phyloP scores from a whole-genome alignment of 2,888 invertebrate species.

The Drosophila subsilvestris region DNA sequence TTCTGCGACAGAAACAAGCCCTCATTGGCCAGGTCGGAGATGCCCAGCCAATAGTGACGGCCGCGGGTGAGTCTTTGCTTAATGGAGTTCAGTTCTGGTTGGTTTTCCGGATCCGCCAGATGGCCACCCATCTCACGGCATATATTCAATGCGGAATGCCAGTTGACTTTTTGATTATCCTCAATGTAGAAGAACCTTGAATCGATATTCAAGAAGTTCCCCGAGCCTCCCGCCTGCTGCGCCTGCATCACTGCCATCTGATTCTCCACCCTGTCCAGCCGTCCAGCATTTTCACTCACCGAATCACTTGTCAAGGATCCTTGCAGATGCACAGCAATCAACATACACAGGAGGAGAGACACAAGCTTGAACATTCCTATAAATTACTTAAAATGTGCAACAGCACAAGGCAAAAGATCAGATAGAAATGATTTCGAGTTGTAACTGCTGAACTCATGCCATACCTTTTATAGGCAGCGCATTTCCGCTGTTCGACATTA shows the following conservation, averaged over 20 bases:
- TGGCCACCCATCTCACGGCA: not conserved
- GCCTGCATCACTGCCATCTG: not conserved
- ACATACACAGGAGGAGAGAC: not conserved
- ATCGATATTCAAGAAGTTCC: not conserved
- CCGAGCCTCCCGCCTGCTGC: not conserved
- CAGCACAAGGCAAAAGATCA: not conserved
- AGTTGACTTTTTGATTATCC: not conserved
- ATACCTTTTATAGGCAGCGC: not conserved
- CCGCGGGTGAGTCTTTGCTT: not conserved
- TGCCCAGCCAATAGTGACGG: not conserved
- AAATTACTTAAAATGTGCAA: not conserved
- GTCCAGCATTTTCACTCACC: not conserved
- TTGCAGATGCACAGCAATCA: not conserved
- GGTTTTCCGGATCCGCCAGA: not conserved
- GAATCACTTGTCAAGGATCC: not conserved
- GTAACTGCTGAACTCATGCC: not conserved
- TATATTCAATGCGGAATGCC: not conserved
- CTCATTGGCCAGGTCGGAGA: not conserved
- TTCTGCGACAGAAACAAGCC: not conserved
- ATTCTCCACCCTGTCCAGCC: not conserved
- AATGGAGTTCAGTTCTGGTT: not conserved
- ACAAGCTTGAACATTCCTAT: not conserved
- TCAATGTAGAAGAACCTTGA: not conserved
- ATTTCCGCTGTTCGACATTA: not conserved
- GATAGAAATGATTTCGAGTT: not conserved